Percentiles rank a stretch among this genome's conserved stretches.
Conservation (phyloP, 2,888 invertebrate species). For the Anodontia alba region DNA sequence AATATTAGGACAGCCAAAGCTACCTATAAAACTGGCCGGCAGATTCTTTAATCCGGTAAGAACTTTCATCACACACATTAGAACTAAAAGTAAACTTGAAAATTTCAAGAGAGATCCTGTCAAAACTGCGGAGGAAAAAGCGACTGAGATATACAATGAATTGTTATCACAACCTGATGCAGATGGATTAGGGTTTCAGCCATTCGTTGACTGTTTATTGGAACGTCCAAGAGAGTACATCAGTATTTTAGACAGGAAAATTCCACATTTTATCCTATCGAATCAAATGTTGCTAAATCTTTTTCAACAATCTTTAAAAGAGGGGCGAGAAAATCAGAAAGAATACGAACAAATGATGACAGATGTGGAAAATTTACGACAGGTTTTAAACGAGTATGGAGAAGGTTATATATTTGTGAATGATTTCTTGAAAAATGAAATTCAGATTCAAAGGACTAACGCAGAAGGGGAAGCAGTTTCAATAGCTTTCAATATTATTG, state of each 20-base stretch:
- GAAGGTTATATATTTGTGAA: slow-evolving; percentile 67
- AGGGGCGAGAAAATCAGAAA: slow-evolving; percentile 50
- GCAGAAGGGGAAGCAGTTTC: slow-evolving; percentile 40
- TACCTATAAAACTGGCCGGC: slow-evolving; percentile 49
- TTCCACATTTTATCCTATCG: slow-evolving; percentile 63
- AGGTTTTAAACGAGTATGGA: slow-evolving; percentile 63
- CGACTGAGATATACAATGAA: slow-evolving; percentile 41
- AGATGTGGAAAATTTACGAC: slow-evolving; percentile 61
- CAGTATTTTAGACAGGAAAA: slow-evolving; percentile 44
- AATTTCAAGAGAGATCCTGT: slow-evolving; percentile 55
- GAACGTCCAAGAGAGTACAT: slow-evolving; percentile 60
- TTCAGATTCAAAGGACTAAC: slow-evolving; percentile 42
- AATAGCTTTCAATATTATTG: slow-evolving; percentile 56
- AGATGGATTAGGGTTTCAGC: slow-evolving; percentile 21
- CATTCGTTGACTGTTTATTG: slow-evolving; percentile 50
- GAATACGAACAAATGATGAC: slow-evolving; percentile 66
- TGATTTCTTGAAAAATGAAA: slow-evolving; percentile 59
- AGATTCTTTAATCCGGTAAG: slow-evolving; percentile 44
- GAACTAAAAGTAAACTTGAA: slow-evolving; percentile 32
- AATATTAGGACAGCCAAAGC: slow-evolving; percentile 33
- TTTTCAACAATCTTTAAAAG: slow-evolving; percentile 52
- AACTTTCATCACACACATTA: slow-evolving; percentile 25
- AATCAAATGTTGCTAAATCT: slow-evolving; percentile 68
- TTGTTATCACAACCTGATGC: slow-evolving; percentile 25
- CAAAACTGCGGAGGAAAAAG: slow-evolving; percentile 46